A percentile compares a stretch with the other conserved stretches of the same genome.
Evolutionary conservation across 2,797 vertebrate species (phyloP).

Genomic region (Hyperoplus immaculatus): DNA sequence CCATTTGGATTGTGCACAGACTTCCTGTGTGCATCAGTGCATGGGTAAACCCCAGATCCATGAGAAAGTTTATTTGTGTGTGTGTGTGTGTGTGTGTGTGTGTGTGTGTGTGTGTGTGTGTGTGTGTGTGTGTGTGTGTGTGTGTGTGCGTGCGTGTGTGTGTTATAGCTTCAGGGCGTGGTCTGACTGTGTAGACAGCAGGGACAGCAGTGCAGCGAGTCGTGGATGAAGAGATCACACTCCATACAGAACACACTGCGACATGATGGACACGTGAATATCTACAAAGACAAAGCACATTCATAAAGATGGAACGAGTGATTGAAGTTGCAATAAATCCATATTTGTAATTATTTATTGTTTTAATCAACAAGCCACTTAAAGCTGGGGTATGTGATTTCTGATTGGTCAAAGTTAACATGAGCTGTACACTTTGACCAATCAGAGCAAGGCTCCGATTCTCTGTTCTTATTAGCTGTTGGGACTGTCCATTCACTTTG

Average conservation of each 20-base stretch:
- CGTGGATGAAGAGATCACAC: slow-evolving; percentile 96
- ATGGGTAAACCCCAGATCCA: no score
- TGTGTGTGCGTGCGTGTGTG: neutral
- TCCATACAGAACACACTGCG: slow-evolving; percentile 91
- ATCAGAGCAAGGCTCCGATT: no score
- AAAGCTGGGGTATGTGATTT: no score
- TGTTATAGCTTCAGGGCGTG: slow-evolving; percentile 42
- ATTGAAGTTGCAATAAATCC: neutral
- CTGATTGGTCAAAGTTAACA: no score
- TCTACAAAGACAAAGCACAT: slow-evolving; percentile 75
- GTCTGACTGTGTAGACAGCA: slow-evolving; percentile 90
- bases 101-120: no score
- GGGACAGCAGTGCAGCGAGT: slow-evolving; percentile 95
- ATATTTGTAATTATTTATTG: neutral
- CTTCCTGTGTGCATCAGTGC: neutral
- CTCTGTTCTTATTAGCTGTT: no score
- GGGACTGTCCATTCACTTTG: no score
- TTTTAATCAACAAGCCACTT: neutral
- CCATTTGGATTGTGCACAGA: neutral
- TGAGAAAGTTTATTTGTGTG: no score
- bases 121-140: no score
- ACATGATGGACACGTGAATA: slow-evolving; percentile 90
- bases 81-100: no score
- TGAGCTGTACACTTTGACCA: no score
- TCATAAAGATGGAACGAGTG: neutral